Percentiles rank a stretch among this genome's conserved stretches.
These are phyloP conservation scores for Sarcophaga variegata DNA, from an alignment of 2,888 invertebrate species.

Conservation along the genomic window DNA sequence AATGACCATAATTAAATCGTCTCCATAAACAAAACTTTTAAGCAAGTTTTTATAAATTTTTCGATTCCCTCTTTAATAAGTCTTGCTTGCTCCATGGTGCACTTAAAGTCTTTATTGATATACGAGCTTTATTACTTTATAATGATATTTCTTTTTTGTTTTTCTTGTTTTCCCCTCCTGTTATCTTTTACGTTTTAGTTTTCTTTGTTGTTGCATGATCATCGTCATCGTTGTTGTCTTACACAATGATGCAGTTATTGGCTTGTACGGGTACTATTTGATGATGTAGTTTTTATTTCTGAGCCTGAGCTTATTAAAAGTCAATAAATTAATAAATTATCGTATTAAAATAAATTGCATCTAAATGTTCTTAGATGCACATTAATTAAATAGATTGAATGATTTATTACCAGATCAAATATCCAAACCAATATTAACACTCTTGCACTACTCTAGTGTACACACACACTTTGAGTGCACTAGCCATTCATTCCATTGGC, in stretches of 20 bases:
- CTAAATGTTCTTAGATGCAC: conserved; percentile 82
- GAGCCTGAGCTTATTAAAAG: conserved; percentile 77
- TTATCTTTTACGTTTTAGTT: not conserved
- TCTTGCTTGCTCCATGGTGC: conserved; percentile 28
- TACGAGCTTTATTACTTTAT: conserved; percentile 67
- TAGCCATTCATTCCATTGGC: not conserved
- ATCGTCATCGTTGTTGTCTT: not conserved
- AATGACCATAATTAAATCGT: too few species aligned
- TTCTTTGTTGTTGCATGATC: not conserved
- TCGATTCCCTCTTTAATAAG: not conserved
- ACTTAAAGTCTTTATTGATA: conserved; percentile 47
- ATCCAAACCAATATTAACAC: conserved; percentile 72
- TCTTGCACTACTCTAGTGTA: not conserved
- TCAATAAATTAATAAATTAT: conserved; percentile 82
- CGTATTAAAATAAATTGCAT: conserved; percentile 82
- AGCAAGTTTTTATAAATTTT: not conserved
- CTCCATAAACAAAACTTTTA: too few species aligned
- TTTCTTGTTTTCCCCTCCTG: conserved; percentile 8
- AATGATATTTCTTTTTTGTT: conserved; percentile 51
- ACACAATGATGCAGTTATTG: not conserved
- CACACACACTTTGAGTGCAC: conserved; percentile 21
- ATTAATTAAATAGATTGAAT: conserved; percentile 82
- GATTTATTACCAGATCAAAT: conserved; percentile 82
- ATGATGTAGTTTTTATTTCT: conserved; percentile 44
- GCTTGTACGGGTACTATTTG: conserved; percentile 13